Percentiles rank a stretch among this genome's conserved stretches.
Conservation (phyloP, 1,140 invertebrate genomes). For the Drosophila auraria region DNA sequence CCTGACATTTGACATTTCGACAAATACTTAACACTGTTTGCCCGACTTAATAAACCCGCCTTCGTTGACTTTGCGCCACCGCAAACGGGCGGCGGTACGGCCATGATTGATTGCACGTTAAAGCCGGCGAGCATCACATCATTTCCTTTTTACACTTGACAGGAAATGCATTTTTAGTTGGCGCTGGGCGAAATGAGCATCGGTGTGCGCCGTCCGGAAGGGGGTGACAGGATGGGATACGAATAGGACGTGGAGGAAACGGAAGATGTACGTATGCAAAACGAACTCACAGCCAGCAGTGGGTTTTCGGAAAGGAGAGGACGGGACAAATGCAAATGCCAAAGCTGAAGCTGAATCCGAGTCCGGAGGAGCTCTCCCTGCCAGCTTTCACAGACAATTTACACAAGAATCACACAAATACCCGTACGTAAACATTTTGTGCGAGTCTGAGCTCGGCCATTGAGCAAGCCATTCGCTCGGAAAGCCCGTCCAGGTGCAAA, state of each 20-base stretch:
- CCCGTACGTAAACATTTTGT: conserved; percentile 33
- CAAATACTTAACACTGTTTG: conserved; percentile 82
- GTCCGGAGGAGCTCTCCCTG: conserved; percentile 37
- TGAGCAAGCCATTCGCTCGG: conserved; percentile 66
- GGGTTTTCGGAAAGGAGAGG: conserved; percentile 17
- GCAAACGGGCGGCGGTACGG: conserved; percentile 46
- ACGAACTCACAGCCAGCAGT: conserved; percentile 53
- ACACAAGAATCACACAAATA: conserved; percentile 70
- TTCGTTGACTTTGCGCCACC: conserved; percentile 69
- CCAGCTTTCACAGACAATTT: conserved; percentile 72
- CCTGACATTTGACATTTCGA: conserved; percentile 75
- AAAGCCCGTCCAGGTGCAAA: conserved; percentile 63
- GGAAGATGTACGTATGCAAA: conserved; percentile 52
- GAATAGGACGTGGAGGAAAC: conserved; percentile 13
- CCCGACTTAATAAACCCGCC: conserved; percentile 79
- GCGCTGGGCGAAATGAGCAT: conserved; percentile 73
- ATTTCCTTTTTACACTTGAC: conserved; percentile 82
- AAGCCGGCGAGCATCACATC: conserved; percentile 77
- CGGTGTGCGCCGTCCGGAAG: conserved; percentile 45
- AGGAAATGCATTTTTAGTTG: conserved; percentile 82
- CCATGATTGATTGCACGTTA: conserved; percentile 81
- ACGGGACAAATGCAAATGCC: conserved; percentile 31
- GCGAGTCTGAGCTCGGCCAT: conserved; percentile 45
- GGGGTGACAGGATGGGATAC: background rate
- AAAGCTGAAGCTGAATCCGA: conserved; percentile 3